Evolutionary conservation across 2,113 vertebrate genomes (phyloP).

Genomic region (Caloenas nicobarica): DNA sequence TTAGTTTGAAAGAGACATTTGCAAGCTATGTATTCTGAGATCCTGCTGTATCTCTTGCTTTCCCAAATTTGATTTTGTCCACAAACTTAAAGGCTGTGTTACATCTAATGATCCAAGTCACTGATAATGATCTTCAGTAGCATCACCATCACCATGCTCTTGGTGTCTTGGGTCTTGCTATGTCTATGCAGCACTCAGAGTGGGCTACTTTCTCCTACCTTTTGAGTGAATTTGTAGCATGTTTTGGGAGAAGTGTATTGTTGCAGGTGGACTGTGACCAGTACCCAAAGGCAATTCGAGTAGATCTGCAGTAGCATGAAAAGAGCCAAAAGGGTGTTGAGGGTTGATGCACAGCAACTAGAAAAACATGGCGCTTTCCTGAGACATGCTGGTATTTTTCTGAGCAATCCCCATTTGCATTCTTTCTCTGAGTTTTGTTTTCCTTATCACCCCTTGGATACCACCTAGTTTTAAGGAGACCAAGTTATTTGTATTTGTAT

Average conservation of each 20-base stretch:
- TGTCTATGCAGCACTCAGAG: neutral
- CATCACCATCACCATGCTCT: rapidly evolving
- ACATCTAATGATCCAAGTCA: neutral
- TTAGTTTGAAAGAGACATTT: neutral
- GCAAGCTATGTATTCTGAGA: neutral
- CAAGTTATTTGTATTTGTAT: neutral
- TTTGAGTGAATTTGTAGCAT: neutral
- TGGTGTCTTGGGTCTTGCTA: neutral
- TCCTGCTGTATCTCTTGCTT: neutral
- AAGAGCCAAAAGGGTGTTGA: neutral
- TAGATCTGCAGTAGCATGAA: neutral
- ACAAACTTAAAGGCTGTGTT: neutral
- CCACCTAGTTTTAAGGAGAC: neutral
- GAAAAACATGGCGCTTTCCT: neutral
- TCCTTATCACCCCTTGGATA: neutral
- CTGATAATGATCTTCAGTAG: neutral
- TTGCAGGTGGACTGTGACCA: neutral
- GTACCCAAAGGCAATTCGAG: neutral
- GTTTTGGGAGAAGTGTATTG: neutral
- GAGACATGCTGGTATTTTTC: neutral
- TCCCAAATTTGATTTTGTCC: neutral
- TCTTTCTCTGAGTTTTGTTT: neutral
- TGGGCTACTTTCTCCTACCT: neutral
- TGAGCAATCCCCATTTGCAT: neutral
- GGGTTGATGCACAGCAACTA: neutral